Base-by-base conservation (phyloP, 2,113 vertebrate species). In the Aspiorhynchus laticeps region DNA sequence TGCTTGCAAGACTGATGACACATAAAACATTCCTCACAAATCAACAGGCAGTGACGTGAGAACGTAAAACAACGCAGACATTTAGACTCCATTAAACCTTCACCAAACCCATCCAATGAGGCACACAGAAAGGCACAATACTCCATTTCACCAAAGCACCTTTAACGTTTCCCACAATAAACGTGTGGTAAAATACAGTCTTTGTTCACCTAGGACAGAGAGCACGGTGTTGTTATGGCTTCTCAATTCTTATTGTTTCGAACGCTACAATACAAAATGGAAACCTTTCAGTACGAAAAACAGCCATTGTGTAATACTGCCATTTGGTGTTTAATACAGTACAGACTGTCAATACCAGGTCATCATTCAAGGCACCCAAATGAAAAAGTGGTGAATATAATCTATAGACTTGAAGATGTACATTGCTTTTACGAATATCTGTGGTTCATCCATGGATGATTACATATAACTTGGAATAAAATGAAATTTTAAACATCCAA, bases 361-460 rank as follows among this genome's bases (percentile, higher is more conserved):
- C n/a, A 85, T 36, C 48, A 28, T 43, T 24, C 86, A 85, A 88
- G 83, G 78, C 77, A 85, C 83, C 87, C 56, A 43, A 28, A 67
- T 31, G 56, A 63, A 73, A 82, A 43, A 65, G 19, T 73, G 67
- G 11, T 84, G 12, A 26, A 73, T 53, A 73, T 73, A 36, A 36
- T 73, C 19, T 53, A 83, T 51, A 10, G 59, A 69, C 9, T 9
- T 48, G 24, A 69, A 65, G 6, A 83, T 4, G 10, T 26, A 77
- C 56, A 71, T 83, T 71, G 43, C 65, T 53, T 71, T 71, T 31
- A 82, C 41, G 19, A n/a, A 53, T 36, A 36, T 65, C 56, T 81
- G 53, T 53, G 51, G 28, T 31, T 80, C 51, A 59, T 6, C 24
- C 5, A 53, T 51, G 53, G 46, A 48, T 31, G 76, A 36, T 81